Percentiles rank a stretch among this genome's conserved stretches.
Evolutionary conservation across 2,113 vertebrate species (phyloP).

Genomic region (Petroica traversi): DNA sequence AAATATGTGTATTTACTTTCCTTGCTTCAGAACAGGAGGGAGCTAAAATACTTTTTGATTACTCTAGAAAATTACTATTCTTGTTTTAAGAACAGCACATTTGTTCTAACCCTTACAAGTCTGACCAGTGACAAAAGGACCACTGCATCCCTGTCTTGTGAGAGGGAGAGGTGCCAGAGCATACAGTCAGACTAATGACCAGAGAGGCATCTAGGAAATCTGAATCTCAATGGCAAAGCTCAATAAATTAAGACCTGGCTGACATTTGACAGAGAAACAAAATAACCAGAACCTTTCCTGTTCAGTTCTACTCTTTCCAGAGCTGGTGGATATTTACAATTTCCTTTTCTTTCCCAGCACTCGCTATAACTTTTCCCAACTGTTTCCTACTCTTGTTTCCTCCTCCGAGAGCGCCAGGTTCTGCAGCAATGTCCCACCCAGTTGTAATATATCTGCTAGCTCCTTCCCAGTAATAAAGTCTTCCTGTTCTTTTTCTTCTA

Average conservation of each 20-base stretch:
- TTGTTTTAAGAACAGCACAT: not conserved
- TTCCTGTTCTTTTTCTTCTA: not conserved
- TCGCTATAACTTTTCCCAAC: not conserved
- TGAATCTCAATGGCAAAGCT: not conserved
- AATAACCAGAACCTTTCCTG: not conserved
- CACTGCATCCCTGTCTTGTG: not conserved
- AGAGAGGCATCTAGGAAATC: not conserved
- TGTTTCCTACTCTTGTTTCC: not conserved
- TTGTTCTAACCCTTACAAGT: not conserved
- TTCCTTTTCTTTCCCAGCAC: not conserved
- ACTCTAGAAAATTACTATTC: not conserved
- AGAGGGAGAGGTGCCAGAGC: not conserved
- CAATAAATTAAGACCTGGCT: not conserved
- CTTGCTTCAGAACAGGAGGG: not conserved
- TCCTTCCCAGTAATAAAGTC: not conserved
- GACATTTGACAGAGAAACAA: not conserved
- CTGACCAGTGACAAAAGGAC: not conserved
- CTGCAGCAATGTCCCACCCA: not conserved
- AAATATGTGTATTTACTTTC: not conserved
- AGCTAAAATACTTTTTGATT: not conserved
- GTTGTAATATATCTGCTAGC: not conserved
- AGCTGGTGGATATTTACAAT: not conserved
- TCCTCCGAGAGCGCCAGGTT: not conserved
- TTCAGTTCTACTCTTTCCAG: not conserved
- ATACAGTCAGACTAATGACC: not conserved